A percentile compares a stretch with the other conserved stretches of the same genome.
Conservation (phyloP, 1,140 invertebrate genomes). For the Drosophila neocordata region DNA sequence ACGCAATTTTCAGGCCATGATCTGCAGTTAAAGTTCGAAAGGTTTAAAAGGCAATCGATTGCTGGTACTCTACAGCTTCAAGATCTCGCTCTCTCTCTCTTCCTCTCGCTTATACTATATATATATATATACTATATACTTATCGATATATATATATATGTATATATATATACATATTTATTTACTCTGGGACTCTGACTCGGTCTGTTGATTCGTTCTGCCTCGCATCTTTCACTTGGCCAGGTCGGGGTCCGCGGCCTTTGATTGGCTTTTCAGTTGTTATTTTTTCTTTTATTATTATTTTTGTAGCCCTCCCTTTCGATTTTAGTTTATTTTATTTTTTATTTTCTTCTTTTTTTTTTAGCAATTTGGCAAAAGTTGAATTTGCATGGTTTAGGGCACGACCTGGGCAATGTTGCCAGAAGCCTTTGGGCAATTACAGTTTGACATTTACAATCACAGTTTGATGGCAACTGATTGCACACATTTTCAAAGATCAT, state of each 20-base stretch:
- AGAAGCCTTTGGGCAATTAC: slow-evolving; percentile 1
- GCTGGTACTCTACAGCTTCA: slow-evolving; percentile 17
- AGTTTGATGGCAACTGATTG: slow-evolving; percentile 5
- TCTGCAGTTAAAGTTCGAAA: slow-evolving; percentile 58
- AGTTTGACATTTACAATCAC: slow-evolving; percentile 11
- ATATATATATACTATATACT: too few species aligned
- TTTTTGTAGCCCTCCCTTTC: neutral
- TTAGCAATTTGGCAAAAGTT: slow-evolving; percentile 2
- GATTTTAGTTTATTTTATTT: slow-evolving; percentile 22
- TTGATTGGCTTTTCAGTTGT: slow-evolving; percentile 45
- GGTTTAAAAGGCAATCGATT: slow-evolving; percentile 60
- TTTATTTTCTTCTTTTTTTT: slow-evolving; percentile 36
- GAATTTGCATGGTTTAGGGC: slow-evolving; percentile 5
- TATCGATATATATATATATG: too few species aligned
- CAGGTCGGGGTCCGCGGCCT: slow-evolving; percentile 49
- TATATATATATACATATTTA: too few species aligned
- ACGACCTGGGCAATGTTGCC: neutral
- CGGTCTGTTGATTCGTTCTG: slow-evolving; percentile 42
- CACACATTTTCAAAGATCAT: neutral
- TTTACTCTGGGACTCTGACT: neutral
- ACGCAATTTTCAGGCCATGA: slow-evolving; percentile 63
- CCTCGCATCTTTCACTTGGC: slow-evolving; percentile 46
- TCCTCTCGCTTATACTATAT: neutral
- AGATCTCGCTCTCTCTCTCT: neutral
- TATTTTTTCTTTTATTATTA: slow-evolving; percentile 21